These are phyloP conservation scores for Cynocephalus volans DNA, from an alignment of 2,113 vertebrate genomes.

Conservation along the genomic window DNA sequence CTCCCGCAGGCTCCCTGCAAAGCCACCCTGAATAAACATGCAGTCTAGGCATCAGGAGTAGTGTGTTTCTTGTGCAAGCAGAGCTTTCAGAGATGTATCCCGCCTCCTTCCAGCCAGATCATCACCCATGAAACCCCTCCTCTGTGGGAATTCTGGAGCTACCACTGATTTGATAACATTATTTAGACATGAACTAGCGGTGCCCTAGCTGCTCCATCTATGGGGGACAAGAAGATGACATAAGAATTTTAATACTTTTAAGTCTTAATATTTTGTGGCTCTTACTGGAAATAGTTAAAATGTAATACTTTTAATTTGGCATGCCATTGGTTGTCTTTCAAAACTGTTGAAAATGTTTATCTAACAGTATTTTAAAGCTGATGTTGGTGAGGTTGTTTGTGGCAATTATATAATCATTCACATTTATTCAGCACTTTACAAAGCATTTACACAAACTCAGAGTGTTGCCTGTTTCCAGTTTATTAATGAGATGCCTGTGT, in stretches of 20 bases:
- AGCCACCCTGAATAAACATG: too few relatives aligned
- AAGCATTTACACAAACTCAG: not conserved
- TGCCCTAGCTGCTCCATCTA: not conserved
- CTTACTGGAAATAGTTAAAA: not conserved
- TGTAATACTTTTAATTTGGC: not conserved
- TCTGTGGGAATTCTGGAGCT: not conserved
- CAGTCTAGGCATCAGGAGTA: fast-evolving
- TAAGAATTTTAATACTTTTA: not conserved
- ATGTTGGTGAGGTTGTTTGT: not conserved
- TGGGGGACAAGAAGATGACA: not conserved
- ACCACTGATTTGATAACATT: not conserved
- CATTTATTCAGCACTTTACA: not conserved
- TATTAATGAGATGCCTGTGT: slow-evolving; percentile 5
- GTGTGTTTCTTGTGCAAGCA: not conserved
- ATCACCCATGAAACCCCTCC: not conserved
- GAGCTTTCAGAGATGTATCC: not conserved
- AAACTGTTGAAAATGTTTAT: not conserved
- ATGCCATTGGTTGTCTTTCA: not conserved
- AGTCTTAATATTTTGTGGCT: not conserved
- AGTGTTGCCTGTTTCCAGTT: not conserved
- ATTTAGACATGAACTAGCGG: not conserved
- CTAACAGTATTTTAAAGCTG: slow-evolving; percentile 28
- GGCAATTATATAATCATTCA: not conserved
- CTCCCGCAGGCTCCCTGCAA: not conserved
- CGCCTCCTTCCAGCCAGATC: not conserved